phyloP scores from a whole-genome alignment of 2,797 vertebrate genomes.

The Phrynocephalus vlangalii region DNA sequence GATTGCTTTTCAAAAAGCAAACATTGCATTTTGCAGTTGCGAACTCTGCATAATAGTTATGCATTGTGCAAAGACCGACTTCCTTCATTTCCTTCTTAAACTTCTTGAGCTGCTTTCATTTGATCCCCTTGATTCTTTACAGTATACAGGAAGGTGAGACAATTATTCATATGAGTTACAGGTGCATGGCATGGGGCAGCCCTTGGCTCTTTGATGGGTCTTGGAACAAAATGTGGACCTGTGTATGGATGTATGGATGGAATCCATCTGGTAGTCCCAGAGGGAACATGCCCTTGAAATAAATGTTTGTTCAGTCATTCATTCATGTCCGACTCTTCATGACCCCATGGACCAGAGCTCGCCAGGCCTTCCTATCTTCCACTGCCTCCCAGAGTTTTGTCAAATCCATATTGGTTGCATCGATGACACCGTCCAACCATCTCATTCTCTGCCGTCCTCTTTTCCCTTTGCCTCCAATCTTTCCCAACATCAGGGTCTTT shows the following conservation, averaged over 20 bases:
- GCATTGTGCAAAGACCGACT: background rate
- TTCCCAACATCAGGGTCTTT: no score
- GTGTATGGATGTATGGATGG: background rate
- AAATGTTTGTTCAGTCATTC: no score
- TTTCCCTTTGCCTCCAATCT: no score
- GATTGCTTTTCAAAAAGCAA: background rate
- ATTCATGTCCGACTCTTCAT: no score
- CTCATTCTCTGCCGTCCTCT: no score
- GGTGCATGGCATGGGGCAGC: background rate
- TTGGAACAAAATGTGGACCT: background rate
- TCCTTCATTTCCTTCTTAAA: background rate
- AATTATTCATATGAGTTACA: background rate
- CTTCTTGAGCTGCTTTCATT: background rate
- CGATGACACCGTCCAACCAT: no score
- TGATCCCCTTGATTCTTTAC: background rate
- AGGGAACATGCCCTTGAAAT: no score
- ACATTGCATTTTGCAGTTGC: background rate
- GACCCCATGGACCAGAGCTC: no score
- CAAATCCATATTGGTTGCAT: no score
- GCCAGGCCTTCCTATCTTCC: no score
- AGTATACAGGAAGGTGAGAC: background rate
- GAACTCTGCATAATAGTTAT: background rate
- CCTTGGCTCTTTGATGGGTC: background rate
- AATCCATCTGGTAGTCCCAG: no score
- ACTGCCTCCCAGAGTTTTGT: no score